Evolutionary conservation across 2,797 vertebrate genomes (phyloP), one percentile per base, ranked within the genome.

Genomic region (Enteromius afrohamiltoni): DNA sequence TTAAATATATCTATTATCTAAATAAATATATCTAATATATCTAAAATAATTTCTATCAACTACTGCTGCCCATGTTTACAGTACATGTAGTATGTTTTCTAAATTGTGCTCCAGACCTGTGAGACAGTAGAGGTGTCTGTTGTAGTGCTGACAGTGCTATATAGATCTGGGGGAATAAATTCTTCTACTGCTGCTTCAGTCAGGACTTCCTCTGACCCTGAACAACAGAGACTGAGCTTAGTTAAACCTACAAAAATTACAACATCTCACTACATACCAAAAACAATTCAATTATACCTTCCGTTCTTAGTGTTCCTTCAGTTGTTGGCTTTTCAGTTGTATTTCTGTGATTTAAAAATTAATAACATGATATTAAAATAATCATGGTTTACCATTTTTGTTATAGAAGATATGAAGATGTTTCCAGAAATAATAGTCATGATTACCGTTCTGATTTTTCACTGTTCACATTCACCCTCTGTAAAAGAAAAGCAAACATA

Each of bases 401-500:
- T 34, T 83, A 29, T 60, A 34, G 11, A 21, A 17, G 23, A 31
- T 1, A 29, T 42, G 4, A 3, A 75, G 31, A 26, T 40, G 29
- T 45, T 81, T 21, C 29, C 6, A 65, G 11, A 34, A 67, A 21
- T 16, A 4, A 47, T 34, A 42, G 10, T 31, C 26, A 31, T 51
- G n/a, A 53, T 68, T 80, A 94, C 93, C 90, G 77, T 79, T 91
- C 76, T 1, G 88, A 83, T 67, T 81, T 88, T 51, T 88, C 70
- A 64, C 90, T 88, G 71, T 82, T 91, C 74, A 90, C 83, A 77
- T 81, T 92, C 90, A 95, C 91, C 90, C 91, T 93, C 95, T 94
- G 92, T 26, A 34, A 87, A 90, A 80, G 77, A 82, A 81, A 79
- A 13, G 1, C 19, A 49, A 62, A 68, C 14, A 65, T 21, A 40